phyloP scores from a whole-genome alignment of 2,888 invertebrate species.

The Andrena chrysosceles region DNA sequence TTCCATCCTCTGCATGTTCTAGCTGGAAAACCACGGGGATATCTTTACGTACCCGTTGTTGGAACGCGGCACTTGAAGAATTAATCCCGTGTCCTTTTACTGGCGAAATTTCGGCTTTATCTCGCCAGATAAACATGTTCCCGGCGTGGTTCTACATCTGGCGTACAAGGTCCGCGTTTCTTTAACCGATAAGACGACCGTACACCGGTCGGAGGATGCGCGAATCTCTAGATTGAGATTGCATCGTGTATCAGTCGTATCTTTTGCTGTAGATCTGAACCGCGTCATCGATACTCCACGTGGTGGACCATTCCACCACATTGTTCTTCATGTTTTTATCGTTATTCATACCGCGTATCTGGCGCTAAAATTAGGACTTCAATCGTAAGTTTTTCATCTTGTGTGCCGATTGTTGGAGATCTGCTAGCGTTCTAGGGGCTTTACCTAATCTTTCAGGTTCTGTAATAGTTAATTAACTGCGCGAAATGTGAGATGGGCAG shows the following conservation, averaged over 20 bases:
- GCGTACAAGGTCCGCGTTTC: conserved; percentile 46
- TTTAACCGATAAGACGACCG: conserved; percentile 50
- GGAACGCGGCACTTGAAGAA: neutral
- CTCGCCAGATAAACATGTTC: conserved; percentile 38
- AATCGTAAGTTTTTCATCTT: neutral
- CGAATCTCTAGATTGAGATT: conserved; percentile 61
- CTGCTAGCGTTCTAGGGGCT: neutral
- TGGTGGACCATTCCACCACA: conserved; percentile 20
- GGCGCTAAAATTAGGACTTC: neutral
- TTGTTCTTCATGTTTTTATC: conserved; percentile 27
- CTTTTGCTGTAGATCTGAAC: conserved; percentile 39
- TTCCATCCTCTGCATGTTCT: neutral
- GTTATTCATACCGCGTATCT: neutral
- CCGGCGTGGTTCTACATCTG: conserved; percentile 39
- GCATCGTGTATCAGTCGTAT: conserved; percentile 59
- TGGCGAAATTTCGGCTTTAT: conserved; percentile 44
- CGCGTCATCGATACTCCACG: conserved; percentile 54
- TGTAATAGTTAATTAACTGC: neutral
- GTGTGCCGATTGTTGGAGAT: neutral
- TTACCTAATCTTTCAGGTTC: neutral
- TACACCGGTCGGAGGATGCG: conserved; percentile 36
- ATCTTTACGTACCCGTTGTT: neutral
- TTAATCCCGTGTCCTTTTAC: conserved; percentile 10
- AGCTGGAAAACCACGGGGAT: neutral
- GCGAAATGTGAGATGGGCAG: no score